phyloP scores from a whole-genome alignment of 2,888 invertebrate species.

The Escarpia spicata region DNA sequence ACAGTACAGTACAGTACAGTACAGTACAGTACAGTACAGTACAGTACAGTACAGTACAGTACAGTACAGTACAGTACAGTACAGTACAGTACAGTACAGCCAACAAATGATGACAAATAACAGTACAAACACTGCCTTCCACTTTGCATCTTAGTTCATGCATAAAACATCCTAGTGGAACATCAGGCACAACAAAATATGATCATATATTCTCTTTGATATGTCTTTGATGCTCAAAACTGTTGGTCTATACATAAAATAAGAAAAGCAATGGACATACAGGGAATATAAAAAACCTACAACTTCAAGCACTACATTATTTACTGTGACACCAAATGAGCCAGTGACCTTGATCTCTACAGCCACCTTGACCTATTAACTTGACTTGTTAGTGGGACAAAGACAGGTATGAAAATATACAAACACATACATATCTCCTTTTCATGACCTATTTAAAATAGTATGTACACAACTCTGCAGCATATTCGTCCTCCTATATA shows the following conservation, averaged over 20 bases:
- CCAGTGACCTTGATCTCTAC: no score
- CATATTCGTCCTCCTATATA: neutral
- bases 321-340: neutral
- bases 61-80: neutral
- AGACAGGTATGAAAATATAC: neutral
- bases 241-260: neutral
- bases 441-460: neutral
- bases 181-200: neutral
- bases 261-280: neutral
- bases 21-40: neutral
- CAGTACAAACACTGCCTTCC: neutral
- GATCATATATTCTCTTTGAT: neutral
- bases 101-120: neutral
- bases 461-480: neutral
- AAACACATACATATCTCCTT: neutral
- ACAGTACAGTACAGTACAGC: neutral
- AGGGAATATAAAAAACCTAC: neutral
- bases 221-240: neutral
- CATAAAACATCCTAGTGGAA: neutral
- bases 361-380: neutral
- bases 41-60: neutral
- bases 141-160: neutral
- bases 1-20: neutral
- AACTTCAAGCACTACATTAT: neutral
- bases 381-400: neutral